Percentiles rank a stretch among this genome's conserved stretches.
These are phyloP conservation scores for Matsumurasca onukii DNA, from an alignment of 1,140 invertebrate species.

Conservation along the genomic window DNA sequence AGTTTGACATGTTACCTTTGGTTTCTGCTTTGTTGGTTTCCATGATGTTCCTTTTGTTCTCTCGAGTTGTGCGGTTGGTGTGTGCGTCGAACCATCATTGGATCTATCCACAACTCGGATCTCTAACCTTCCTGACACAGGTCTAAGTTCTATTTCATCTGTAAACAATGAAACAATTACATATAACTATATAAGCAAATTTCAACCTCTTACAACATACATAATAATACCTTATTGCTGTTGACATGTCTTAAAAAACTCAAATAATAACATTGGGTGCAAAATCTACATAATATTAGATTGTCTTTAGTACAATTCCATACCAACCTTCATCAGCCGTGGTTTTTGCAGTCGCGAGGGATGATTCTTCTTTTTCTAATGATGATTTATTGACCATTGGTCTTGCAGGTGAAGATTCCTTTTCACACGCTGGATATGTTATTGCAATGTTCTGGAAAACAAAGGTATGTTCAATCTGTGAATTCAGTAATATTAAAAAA, in stretches of 20 bases:
- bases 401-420: constrained; percentile 18
- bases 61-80: constrained; percentile 33
- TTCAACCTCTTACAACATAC: not conserved
- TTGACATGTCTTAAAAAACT: too few species aligned
- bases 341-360: constrained; percentile 39
- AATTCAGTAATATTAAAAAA: too few species aligned
- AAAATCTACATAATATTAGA: too few species aligned
- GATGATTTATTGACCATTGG: constrained; percentile 32
- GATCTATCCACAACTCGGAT: constrained; percentile 67
- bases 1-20: too few species aligned
- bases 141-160: constrained; percentile 43
- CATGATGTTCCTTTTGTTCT: constrained; percentile 29
- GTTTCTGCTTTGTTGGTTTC: constrained; percentile 30
- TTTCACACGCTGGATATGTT: not conserved
- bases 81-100: constrained; percentile 31
- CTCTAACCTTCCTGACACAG: constrained; percentile 76
- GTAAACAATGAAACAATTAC: constrained; percentile 20
- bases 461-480: not conserved
- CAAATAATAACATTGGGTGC: too few species aligned
- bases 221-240: too few species aligned
- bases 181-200: not conserved
- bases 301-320: too few species aligned
- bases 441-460: constrained; percentile 22
- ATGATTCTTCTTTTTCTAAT: constrained; percentile 39
- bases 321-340: constrained; percentile 39